Evolutionary conservation across 2,797 vertebrate species (phyloP).

Genomic region (Tenualosa thibaudeaui): DNA sequence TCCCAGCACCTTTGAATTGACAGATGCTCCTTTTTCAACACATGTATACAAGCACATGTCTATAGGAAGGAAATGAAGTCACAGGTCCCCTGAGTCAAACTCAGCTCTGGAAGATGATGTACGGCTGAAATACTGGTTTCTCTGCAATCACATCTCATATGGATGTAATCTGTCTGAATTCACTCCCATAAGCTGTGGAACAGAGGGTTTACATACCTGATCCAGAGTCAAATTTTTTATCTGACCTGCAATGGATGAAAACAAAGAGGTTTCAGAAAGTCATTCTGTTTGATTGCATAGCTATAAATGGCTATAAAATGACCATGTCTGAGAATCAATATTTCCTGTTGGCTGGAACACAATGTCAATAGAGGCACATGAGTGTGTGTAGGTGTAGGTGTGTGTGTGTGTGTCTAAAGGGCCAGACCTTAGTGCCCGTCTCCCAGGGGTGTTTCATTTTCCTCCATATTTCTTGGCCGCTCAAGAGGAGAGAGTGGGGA

Average conservation of each 20-base stretch:
- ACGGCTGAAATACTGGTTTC: not conserved
- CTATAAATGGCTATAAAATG: not conserved
- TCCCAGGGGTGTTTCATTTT: constrained; percentile 43
- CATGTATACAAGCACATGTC: not conserved
- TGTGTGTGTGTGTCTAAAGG: not conserved
- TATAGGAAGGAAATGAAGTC: not conserved
- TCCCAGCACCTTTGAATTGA: not conserved
- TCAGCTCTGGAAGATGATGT: not conserved
- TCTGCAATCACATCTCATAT: not conserved
- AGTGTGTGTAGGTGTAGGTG: not conserved
- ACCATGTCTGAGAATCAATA: not conserved
- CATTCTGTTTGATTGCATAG: not conserved
- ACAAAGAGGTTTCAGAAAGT: constrained; percentile 35
- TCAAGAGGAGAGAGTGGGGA: not conserved
- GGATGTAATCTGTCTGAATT: not conserved
- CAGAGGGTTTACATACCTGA: constrained; percentile 83
- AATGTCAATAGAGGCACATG: not conserved
- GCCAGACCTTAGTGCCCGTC: not conserved
- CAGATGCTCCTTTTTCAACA: not conserved
- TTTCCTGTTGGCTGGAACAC: not conserved
- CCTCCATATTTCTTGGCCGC: constrained; percentile 14
- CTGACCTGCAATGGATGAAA: constrained; percentile 82
- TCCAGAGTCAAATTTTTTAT: constrained; percentile 93
- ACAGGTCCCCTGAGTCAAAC: not conserved
- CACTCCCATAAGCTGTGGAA: not conserved